phyloP scores from a whole-genome alignment of 2,797 vertebrate genomes.

The Gymnocypris eckloni region DNA sequence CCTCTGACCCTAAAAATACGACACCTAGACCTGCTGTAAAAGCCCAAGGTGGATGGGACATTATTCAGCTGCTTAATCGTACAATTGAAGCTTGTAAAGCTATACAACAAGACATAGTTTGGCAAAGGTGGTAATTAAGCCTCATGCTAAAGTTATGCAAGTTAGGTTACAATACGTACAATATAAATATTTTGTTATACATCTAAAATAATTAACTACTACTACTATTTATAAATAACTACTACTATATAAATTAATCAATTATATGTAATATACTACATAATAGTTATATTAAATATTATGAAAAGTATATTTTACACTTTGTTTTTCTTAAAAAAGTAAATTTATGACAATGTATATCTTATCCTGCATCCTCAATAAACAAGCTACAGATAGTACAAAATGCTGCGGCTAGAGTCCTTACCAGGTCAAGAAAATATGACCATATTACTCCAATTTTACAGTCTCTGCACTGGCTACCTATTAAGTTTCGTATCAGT shows the following conservation, averaged over 20 bases:
- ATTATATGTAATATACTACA: neutral
- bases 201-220: neutral
- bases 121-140: conserved; percentile 39
- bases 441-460: too few relatives aligned
- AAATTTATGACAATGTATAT: neutral
- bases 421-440: too few relatives aligned
- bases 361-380: too few relatives aligned
- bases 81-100: conserved; percentile 6
- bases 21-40: conserved; percentile 63
- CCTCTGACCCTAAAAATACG: conserved; percentile 54
- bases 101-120: conserved; percentile 53
- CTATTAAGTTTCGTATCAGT: too few relatives aligned
- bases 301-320: neutral
- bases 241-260: neutral
- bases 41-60: neutral
- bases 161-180: neutral
- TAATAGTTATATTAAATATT: neutral
- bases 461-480: too few relatives aligned
- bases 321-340: neutral
- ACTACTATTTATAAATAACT: too few relatives aligned
- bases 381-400: too few relatives aligned
- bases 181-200: neutral
- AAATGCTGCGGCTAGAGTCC: too few relatives aligned
- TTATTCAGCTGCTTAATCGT: conserved; percentile 4
- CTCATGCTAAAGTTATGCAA: neutral